Conservation (phyloP, 2,797 vertebrate species). For the Smutsia temminckii region DNA sequence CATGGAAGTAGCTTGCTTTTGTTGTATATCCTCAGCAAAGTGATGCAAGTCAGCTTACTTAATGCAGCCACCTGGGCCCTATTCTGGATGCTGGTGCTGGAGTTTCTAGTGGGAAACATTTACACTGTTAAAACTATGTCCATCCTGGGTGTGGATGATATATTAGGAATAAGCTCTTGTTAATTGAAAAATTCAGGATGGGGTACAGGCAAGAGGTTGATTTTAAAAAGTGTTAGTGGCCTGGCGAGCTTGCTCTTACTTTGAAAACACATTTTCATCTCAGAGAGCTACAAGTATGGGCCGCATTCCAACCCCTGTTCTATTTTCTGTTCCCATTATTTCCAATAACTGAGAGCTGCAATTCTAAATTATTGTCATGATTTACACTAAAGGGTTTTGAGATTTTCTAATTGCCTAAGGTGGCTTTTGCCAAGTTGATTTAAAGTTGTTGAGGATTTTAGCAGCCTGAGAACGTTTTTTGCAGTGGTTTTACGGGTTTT, state of each 20-base stretch:
- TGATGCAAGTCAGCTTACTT: neutral
- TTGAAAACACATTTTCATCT: constrained; percentile 60
- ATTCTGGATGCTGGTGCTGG: neutral
- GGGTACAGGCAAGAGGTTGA: neutral
- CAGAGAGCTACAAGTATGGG: neutral
- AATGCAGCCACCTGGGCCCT: no score
- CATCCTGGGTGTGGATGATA: neutral
- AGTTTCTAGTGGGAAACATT: neutral
- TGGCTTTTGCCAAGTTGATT: constrained; percentile 45
- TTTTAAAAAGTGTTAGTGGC: neutral
- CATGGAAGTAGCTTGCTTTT: neutral
- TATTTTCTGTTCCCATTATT: constrained; percentile 62
- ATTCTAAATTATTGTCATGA: constrained; percentile 45
- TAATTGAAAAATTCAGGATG: neutral
- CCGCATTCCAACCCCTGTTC: constrained; percentile 31
- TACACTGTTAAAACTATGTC: neutral
- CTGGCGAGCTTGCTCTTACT: constrained; percentile 48
- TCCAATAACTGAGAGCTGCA: constrained; percentile 30
- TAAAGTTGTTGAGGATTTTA: constrained; percentile 62
- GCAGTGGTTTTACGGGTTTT: constrained; percentile 14
- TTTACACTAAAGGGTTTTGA: constrained; percentile 30
- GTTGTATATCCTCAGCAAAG: neutral
- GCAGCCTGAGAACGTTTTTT: constrained; percentile 43
- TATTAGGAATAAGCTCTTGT: neutral
- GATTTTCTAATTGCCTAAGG: constrained; percentile 57